Conservation (phyloP, 2,113 vertebrate species). For the Bujurquina vittata region DNA sequence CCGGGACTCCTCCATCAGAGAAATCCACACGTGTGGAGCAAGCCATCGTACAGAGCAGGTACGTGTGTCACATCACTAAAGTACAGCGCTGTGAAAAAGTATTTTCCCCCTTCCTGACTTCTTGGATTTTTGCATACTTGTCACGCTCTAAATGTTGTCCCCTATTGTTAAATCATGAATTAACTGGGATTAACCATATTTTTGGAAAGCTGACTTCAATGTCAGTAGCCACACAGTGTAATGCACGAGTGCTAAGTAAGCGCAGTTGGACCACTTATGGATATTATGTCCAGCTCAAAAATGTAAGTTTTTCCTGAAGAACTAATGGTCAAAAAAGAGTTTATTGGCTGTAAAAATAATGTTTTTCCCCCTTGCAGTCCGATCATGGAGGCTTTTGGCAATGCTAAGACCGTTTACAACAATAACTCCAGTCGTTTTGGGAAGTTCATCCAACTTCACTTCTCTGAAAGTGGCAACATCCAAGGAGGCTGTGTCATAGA, state of each 20-base stretch:
- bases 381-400: conserved; percentile 92
- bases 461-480: conserved; percentile 90
- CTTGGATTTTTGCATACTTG: too few species aligned
- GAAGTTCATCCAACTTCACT: conserved; percentile 94
- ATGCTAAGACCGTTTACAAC: conserved; percentile 94
- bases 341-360: too few species aligned
- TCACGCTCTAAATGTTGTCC: too few species aligned
- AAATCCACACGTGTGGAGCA: conserved; percentile 86
- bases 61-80: background rate
- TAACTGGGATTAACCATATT: too few species aligned
- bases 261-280: background rate
- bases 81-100: too few species aligned
- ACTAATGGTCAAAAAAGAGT: background rate
- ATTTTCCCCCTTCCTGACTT: too few species aligned
- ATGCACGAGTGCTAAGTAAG: background rate
- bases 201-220: too few species aligned
- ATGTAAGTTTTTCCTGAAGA: background rate
- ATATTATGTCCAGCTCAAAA: background rate
- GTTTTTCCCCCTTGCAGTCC: conserved; percentile 77
- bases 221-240: background rate
- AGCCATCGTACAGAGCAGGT: conserved; percentile 95
- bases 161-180: too few species aligned
- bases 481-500: conserved; percentile 91
- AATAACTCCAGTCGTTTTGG: conserved; percentile 95
- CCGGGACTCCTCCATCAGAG: conserved; percentile 77